Conservation (phyloP, 1,140 invertebrate genomes). For the Brachionus calyciflorus region DNA sequence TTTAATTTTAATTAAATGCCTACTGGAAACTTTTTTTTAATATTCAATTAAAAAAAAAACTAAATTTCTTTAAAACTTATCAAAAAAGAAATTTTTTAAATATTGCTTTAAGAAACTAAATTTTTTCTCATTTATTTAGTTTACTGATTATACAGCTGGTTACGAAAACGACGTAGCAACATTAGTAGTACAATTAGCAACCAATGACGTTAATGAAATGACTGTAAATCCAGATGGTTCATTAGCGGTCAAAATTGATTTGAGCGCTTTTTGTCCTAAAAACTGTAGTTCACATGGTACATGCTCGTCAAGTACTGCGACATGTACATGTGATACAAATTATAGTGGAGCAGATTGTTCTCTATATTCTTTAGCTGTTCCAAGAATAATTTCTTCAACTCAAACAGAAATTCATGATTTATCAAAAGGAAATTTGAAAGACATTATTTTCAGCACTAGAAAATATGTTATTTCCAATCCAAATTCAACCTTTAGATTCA, state of each 20-base stretch:
- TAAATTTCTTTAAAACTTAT: too few relatives aligned
- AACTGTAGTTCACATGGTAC: not conserved
- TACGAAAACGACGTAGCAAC: not conserved
- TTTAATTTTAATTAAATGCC: too few relatives aligned
- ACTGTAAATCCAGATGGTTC: too few relatives aligned
- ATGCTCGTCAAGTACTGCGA: not conserved
- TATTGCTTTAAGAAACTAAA: too few relatives aligned
- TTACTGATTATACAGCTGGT: not conserved
- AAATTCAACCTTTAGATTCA: not conserved
- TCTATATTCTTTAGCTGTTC: not conserved
- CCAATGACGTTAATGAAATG: not conserved
- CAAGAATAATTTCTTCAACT: not conserved
- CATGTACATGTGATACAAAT: not conserved
- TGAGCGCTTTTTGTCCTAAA: not conserved
- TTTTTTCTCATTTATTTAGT: too few relatives aligned
- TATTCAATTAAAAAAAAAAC: too few relatives aligned
- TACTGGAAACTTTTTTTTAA: too few relatives aligned
- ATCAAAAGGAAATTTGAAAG: not conserved
- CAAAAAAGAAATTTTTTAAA: too few relatives aligned
- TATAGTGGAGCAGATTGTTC: constrained; percentile 8
- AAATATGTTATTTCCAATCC: not conserved
- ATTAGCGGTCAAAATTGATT: not conserved
- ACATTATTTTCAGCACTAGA: not conserved
- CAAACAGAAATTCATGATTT: constrained; percentile 6
- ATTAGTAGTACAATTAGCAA: not conserved